Conservation (phyloP, 2,113 vertebrate species). For the Elgaria multicarinata region DNA sequence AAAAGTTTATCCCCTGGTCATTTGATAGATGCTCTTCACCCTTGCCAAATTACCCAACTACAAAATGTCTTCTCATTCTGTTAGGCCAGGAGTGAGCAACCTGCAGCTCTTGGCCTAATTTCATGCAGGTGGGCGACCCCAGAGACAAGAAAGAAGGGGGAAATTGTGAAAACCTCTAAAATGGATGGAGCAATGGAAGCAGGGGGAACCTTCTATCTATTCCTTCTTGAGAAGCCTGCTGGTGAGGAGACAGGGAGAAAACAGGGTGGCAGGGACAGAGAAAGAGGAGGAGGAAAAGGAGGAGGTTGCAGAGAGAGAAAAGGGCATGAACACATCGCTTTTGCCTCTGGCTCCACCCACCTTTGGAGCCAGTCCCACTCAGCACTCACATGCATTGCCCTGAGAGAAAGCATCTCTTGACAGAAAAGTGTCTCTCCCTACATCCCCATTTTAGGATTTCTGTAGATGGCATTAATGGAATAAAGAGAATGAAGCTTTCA, state of each 20-base stretch:
- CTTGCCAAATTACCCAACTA: slow-evolving; percentile 43
- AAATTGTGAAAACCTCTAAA: too few relatives aligned
- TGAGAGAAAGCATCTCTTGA: not conserved
- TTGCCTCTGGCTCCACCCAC: not conserved
- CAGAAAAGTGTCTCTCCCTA: too few relatives aligned
- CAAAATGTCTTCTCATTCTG: slow-evolving; percentile 63
- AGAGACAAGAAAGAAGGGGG: not conserved
- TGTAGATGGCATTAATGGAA: slow-evolving; percentile 38
- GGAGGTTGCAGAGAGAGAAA: not conserved
- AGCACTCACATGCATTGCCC: not conserved
- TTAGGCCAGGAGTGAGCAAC: slow-evolving; percentile 2
- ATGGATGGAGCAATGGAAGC: not conserved
- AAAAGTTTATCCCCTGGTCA: too few relatives aligned
- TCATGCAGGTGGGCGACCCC: not conserved
- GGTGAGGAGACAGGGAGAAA: not conserved
- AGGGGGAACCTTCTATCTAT: not conserved
- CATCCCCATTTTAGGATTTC: slow-evolving; percentile 27
- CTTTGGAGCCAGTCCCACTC: too few relatives aligned
- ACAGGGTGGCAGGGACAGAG: not conserved
- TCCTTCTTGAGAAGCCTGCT: not conserved
- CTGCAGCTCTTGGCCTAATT: not conserved
- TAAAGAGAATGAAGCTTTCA: slow-evolving; percentile 53
- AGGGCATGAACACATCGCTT: not conserved
- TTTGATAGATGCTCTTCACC: slow-evolving; percentile 51
- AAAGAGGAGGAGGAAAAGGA: not conserved